phyloP scores from a whole-genome alignment of 1,140 invertebrate species.

The Rhopalosiphum padi region DNA sequence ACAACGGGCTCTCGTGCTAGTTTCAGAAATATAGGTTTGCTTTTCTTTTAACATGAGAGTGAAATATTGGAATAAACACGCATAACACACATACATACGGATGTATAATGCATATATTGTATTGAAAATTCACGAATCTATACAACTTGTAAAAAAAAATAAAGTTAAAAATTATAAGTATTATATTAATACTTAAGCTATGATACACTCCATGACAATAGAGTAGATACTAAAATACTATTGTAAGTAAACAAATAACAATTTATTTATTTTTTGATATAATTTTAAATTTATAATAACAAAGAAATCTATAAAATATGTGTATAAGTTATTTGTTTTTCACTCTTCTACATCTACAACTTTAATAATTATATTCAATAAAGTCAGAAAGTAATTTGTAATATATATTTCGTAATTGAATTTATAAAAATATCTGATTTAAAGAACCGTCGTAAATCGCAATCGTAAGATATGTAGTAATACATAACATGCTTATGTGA shows the following conservation, averaged over 20 bases:
- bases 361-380: not conserved
- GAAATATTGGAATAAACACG: not conserved
- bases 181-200: not conserved
- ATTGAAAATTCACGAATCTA: not conserved
- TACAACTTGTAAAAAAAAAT: not conserved
- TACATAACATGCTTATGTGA: not conserved
- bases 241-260: too few relatives aligned
- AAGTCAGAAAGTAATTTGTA: not conserved
- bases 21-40: not conserved
- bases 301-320: not conserved
- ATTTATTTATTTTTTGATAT: too few relatives aligned
- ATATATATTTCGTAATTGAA: not conserved
- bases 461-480: not conserved
- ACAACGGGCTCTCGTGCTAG: not conserved
- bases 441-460: not conserved
- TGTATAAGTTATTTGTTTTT: not conserved
- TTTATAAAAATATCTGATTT: constrained; percentile 3
- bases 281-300: not conserved
- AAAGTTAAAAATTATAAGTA: not conserved
- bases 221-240: not conserved
- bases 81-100: not conserved
- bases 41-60: not conserved
- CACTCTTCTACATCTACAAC: not conserved
- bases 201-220: not conserved
- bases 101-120: not conserved